A percentile compares a stretch with the other conserved stretches of the same genome.
Conservation (phyloP, 2,113 vertebrate species). For the Python bivittatus region DNA sequence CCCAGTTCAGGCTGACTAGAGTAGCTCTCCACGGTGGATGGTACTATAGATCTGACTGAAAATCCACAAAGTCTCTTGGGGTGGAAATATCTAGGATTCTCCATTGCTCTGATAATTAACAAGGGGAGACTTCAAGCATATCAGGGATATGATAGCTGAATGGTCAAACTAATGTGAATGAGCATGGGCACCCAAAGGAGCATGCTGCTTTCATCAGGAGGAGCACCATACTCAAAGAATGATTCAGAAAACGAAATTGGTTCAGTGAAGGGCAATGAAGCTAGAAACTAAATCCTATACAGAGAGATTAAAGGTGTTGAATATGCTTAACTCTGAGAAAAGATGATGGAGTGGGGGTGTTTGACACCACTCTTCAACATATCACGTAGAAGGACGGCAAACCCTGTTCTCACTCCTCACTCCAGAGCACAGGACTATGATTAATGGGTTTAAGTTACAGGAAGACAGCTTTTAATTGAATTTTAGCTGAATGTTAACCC, state of each 20-base stretch:
- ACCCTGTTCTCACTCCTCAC: neutral
- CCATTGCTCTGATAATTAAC: too few relatives aligned
- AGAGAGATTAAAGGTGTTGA: neutral
- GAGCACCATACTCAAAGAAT: neutral
- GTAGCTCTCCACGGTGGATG: neutral
- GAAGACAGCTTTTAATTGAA: neutral
- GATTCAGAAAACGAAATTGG: neutral
- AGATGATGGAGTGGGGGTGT: neutral
- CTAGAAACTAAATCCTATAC: neutral
- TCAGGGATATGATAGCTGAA: neutral
- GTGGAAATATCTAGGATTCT: neutral
- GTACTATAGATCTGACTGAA: neutral
- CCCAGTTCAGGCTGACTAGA: neutral
- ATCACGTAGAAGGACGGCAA: neutral
- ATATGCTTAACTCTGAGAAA: neutral
- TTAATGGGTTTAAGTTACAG: neutral
- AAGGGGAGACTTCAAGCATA: neutral
- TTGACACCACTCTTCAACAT: neutral
- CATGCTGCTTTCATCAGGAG: neutral
- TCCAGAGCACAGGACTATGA: neutral
- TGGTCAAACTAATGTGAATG: neutral
- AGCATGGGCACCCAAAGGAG: neutral
- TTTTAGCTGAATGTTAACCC: neutral
- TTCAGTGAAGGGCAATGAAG: neutral
- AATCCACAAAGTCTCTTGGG: neutral